Evolutionary conservation across 1,140 invertebrate genomes (phyloP).

Genomic region (Eupeodes corollae): DNA sequence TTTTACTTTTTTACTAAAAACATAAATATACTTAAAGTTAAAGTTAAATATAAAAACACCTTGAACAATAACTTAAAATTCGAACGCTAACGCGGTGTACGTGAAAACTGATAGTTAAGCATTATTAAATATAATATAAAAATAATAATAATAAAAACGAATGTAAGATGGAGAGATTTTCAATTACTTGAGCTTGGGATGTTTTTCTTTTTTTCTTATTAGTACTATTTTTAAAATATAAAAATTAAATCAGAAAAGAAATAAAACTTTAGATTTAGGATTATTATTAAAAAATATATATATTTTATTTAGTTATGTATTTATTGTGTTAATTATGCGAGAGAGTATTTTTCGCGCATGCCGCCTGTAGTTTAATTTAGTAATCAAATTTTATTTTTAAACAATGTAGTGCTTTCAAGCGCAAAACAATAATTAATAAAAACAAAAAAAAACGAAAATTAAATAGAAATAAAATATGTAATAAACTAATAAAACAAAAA

Average conservation of each 20-base stretch:
- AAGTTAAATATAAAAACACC: background rate
- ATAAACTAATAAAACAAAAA: too few species aligned
- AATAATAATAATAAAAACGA: background rate
- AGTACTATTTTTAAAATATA: conserved; percentile 5
- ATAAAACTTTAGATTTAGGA: too few species aligned
- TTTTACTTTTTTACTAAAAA: conserved; percentile 3
- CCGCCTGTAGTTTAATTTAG: too few species aligned
- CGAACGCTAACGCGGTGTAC: background rate
- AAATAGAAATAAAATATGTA: too few species aligned
- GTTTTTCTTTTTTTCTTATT: conserved; percentile 1
- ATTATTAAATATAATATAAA: conserved; percentile 1
- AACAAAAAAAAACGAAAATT: too few species aligned
- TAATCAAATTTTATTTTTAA: too few species aligned
- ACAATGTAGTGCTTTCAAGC: too few species aligned
- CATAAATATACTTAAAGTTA: background rate
- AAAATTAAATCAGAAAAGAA: conserved; percentile 1
- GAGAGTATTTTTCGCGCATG: too few species aligned
- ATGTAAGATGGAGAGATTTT: conserved; percentile 10
- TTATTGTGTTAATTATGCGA: too few species aligned
- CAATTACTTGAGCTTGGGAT: conserved; percentile 35
- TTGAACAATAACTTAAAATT: background rate
- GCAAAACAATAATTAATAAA: too few species aligned
- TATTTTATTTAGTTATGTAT: too few species aligned
- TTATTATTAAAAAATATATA: too few species aligned
- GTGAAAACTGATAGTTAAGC: conserved; percentile 2